Evolutionary conservation across 2,888 invertebrate genomes (phyloP), one percentile per base, ranked within the genome.

Genomic region (Dryomyza anilis): DNA sequence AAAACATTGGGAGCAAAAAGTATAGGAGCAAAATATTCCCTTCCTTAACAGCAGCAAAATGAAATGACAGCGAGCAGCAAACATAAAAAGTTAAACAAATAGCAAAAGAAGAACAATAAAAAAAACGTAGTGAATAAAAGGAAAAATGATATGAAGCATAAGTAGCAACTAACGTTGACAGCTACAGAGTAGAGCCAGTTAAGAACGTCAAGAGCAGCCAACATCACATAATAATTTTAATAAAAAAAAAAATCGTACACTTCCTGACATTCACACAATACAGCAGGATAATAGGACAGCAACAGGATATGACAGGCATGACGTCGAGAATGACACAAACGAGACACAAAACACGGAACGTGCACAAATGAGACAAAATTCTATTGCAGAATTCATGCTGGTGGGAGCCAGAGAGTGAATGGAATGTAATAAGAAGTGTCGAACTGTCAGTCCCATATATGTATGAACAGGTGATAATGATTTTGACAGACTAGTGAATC

Each of bases 261-360:
- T n/a, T n/a, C n/a, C 39, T 14, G 39, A 39, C 39, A 39, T 3
- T 39, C 39, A 39, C 14, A 39, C 39, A 39, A 39, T 39, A n/a
- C 4, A 14, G n/a, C n/a, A n/a, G n/a, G 8, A n/a, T 50, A 50
- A 50, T 39, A 39, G 21, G 55, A 21, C 23, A 55, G 36, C 55
- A 33, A 33, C 23, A 21, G 33, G 19, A 55, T 55, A 30, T 55
- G 36, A 55, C 55, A 55, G 36, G 1, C 45, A 21, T 29, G n/a
- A 21, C 45, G 29, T 16, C 46, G 58, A 45, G 36, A 52, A 33
- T 60, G 50, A 60, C 60, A 50, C 23, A 60, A 48, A 50, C 60
- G 39, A 33, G 36, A 36, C 36, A 29, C 16, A 58, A 58, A 27
- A 46, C 36, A 60, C 19, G 50, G n/a, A 14, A 29, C 48, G 48